Conservation (phyloP, 1,140 invertebrate species). For the Temnothorax nylanderi region DNA sequence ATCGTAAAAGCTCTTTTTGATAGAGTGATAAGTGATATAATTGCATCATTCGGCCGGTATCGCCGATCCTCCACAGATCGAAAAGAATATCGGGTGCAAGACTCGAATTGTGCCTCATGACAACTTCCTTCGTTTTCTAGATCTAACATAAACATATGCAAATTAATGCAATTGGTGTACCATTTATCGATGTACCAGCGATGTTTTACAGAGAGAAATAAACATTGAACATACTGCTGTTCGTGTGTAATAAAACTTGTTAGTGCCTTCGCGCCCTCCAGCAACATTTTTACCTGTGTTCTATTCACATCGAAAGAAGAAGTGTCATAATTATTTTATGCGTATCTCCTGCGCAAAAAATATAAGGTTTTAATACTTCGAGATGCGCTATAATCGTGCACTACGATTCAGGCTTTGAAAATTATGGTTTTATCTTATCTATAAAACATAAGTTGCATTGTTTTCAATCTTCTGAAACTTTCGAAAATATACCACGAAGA, state of each 20-base stretch:
- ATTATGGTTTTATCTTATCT: neutral
- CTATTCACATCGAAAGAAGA: neutral
- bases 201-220: conserved; percentile 43
- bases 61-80: conserved; percentile 1
- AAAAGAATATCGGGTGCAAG: conserved; percentile 19
- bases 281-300: neutral
- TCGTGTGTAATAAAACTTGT: neutral
- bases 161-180: conserved; percentile 45
- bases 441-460: no score
- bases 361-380: neutral
- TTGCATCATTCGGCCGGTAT: conserved; percentile 7
- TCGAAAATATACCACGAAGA: neutral
- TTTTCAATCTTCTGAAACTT: neutral
- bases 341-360: no score
- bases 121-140: conserved; percentile 7
- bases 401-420: neutral
- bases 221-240: conserved; percentile 8
- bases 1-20: conserved; percentile 30
- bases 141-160: neutral
- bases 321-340: neutral
- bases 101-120: neutral
- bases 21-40: conserved; percentile 52
- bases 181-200: conserved; percentile 34
- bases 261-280: neutral
- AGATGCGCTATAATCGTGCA: neutral